Conservation (phyloP, 2,113 vertebrate genomes). For the Aix galericulata region DNA sequence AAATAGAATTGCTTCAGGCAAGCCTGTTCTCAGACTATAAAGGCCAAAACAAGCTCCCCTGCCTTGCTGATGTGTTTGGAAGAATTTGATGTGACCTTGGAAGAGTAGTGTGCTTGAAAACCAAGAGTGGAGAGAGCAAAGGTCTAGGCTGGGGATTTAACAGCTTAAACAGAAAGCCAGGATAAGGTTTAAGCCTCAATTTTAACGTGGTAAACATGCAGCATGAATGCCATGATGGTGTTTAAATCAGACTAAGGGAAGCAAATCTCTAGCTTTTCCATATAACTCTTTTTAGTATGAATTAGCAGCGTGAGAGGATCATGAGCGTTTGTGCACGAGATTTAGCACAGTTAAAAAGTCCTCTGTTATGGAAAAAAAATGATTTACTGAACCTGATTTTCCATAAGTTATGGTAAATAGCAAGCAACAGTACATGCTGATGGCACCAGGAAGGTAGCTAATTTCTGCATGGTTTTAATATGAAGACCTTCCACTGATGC, state of each 20-base stretch:
- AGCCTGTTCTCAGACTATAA: not conserved
- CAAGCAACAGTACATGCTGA: not conserved
- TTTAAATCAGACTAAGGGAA: not conserved
- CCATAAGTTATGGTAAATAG: not conserved
- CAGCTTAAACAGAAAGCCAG: not conserved
- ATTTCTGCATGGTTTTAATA: not conserved
- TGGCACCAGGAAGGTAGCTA: not conserved
- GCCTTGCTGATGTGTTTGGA: not conserved
- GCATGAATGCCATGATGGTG: not conserved
- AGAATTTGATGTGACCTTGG: slow-evolving; percentile 14
- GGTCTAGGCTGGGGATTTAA: not conserved
- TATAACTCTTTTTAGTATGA: not conserved
- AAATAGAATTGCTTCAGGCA: slow-evolving; percentile 43
- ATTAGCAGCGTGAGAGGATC: not conserved
- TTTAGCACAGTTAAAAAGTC: not conserved
- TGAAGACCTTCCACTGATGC: not conserved
- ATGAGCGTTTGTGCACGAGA: not conserved
- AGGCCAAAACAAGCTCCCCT: slow-evolving; percentile 7
- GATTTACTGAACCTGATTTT: not conserved
- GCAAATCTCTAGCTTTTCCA: not conserved
- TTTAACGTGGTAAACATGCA: not conserved
- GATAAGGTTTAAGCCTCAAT: not conserved
- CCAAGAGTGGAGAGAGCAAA: not conserved
- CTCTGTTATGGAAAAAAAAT: not conserved
- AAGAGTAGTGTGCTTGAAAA: not conserved